Evolutionary conservation across 2,888 invertebrate species (phyloP).

Genomic region (Agrotis segetum): DNA sequence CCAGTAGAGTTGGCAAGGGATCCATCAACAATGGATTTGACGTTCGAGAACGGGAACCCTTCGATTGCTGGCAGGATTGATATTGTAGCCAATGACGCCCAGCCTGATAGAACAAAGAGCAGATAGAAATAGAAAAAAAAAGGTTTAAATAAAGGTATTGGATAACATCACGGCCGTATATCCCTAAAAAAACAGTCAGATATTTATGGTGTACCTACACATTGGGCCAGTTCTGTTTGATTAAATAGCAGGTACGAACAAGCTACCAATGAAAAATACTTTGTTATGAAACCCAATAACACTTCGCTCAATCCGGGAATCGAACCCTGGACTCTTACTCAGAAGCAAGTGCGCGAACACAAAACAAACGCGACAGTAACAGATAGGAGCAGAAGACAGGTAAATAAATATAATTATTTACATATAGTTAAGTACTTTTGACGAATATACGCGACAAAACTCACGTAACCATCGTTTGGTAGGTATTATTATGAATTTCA

Average conservation of each 20-base stretch:
- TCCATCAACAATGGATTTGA: constrained; percentile 94
- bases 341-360: not conserved
- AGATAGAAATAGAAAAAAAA: not conserved
- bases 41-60: constrained; percentile 93
- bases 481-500: constrained; percentile 16
- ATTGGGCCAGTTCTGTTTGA: no score
- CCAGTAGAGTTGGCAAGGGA: constrained; percentile 93
- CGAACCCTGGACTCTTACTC: not conserved
- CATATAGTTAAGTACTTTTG: not conserved
- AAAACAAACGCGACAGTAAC: not conserved
- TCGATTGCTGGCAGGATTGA: constrained; percentile 91
- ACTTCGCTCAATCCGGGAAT: not conserved
- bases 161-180: not conserved
- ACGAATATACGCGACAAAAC: not conserved
- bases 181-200: not conserved
- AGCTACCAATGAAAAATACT: no score
- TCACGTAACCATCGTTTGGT: constrained; percentile 18
- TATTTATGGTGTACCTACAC: not conserved
- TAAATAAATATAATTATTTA: constrained; percentile 3
- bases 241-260: no score
- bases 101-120: constrained; percentile 87
- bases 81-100: constrained; percentile 94
- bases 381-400: not conserved
- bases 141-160: constrained; percentile 21
- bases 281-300: not conserved